A percentile compares a stretch with the other conserved stretches of the same genome.
phyloP scores from a whole-genome alignment of 53 echinoderm and acorn worm species.

The Echinometra lucunter region DNA sequence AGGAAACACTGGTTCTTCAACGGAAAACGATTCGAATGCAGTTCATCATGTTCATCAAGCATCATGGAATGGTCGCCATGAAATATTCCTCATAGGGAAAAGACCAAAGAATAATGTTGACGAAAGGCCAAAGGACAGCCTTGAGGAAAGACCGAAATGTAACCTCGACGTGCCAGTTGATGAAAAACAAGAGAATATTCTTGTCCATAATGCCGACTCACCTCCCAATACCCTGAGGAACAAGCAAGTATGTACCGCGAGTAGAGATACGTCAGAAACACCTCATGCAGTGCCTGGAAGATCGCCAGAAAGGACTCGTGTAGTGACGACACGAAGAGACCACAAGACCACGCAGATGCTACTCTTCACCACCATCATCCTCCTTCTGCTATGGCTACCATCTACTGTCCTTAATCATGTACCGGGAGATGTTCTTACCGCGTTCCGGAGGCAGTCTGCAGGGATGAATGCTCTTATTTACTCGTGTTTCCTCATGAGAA shows the following conservation, averaged over 20 bases:
- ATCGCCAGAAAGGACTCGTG: neutral
- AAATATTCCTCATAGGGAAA: neutral
- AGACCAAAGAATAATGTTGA: too few species aligned
- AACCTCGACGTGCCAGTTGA: neutral
- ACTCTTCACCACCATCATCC: conserved; percentile 59
- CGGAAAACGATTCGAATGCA: neutral
- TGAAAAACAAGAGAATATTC: neutral
- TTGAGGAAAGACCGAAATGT: neutral
- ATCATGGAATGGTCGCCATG: neutral
- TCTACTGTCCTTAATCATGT: conserved; percentile 58
- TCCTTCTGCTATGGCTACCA: conserved; percentile 50
- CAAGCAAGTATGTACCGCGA: neutral
- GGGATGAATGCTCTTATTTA: neutral
- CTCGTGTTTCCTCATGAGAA: conserved; percentile 32
- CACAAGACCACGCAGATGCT: conserved; percentile 59
- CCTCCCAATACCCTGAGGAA: neutral
- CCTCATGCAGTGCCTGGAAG: neutral
- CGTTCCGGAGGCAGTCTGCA: conserved; percentile 22
- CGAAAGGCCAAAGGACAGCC: too few species aligned
- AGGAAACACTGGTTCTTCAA: neutral
- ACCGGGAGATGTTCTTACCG: conserved; percentile 26
- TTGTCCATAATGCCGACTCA: neutral
- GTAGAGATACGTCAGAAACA: neutral
- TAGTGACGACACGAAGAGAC: neutral
- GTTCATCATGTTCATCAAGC: neutral